Conservation (phyloP, 2,797 vertebrate genomes). For the Etheostoma nigrum region DNA sequence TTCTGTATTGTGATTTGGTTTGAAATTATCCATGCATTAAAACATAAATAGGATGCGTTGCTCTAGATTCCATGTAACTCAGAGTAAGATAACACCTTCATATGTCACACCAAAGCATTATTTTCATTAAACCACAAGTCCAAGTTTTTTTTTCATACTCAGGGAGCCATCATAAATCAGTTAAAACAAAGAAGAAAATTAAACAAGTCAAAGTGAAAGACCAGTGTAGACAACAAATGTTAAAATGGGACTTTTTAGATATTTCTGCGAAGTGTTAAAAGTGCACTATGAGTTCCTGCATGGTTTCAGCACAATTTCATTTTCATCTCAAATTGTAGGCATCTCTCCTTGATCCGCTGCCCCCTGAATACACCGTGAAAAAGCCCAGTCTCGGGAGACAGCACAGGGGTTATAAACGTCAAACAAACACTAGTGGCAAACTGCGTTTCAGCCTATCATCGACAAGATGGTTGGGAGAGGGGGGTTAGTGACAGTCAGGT, state of each 20-base stretch:
- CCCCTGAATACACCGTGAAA: no score
- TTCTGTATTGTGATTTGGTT: conserved; percentile 51
- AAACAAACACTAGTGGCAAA: no score
- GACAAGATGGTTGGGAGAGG: no score
- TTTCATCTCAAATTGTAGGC: no score
- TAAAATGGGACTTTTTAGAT: not conserved
- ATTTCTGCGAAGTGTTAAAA: conserved; percentile 12
- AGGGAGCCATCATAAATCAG: conserved; percentile 6
- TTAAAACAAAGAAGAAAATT: conserved; percentile 7
- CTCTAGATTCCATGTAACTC: conserved; percentile 8
- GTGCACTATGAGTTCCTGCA: not conserved
- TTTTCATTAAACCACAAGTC: conserved; percentile 30
- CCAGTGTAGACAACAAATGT: not conserved
- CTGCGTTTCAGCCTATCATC: no score
- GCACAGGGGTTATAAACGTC: no score
- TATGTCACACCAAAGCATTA: conserved; percentile 21
- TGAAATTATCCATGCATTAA: conserved; percentile 39
- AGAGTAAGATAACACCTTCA: not conserved
- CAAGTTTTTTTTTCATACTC: conserved; percentile 24
- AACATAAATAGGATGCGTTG: conserved; percentile 28
- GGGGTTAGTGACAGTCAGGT: no score
- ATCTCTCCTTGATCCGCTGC: no score
- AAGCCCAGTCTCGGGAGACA: no score
- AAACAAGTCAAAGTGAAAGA: conserved; percentile 1
- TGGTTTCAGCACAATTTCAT: no score